Conservation (phyloP, 2,113 vertebrate genomes). For the Pavo muticus region DNA sequence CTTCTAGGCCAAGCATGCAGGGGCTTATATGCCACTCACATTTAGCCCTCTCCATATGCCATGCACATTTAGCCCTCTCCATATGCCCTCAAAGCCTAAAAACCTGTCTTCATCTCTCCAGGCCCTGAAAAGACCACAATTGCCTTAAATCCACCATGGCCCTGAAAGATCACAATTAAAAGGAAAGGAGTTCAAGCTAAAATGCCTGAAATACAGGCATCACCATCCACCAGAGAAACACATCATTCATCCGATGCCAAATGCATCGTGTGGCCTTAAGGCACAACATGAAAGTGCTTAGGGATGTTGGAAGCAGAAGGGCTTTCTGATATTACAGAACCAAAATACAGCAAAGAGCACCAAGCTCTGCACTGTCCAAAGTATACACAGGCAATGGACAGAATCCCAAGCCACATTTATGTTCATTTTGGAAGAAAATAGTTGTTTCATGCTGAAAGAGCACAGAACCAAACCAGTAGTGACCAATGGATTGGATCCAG, state of each 20-base stretch:
- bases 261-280: fast-evolving
- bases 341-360: neutral
- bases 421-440: neutral
- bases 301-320: neutral
- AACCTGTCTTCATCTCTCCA: neutral
- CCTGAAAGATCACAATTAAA: conserved; percentile 9
- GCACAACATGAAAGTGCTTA: neutral
- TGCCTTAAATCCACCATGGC: neutral
- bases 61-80: neutral
- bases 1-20: neutral
- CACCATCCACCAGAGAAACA: conserved; percentile 1
- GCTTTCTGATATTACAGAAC: neutral
- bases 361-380: neutral
- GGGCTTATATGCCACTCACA: neutral
- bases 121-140: neutral
- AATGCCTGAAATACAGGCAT: neutral
- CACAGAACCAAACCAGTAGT: neutral
- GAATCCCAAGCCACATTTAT: neutral
- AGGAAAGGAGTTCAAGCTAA: neutral
- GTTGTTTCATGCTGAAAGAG: neutral
- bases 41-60: neutral
- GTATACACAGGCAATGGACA: neutral
- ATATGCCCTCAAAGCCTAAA: neutral
- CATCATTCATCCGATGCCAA: neutral
- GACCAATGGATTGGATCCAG: neutral